A percentile compares a stretch with the other conserved stretches of the same genome.
phyloP scores from a whole-genome alignment of 2,797 vertebrate genomes.

The Coreius guichenoti region DNA sequence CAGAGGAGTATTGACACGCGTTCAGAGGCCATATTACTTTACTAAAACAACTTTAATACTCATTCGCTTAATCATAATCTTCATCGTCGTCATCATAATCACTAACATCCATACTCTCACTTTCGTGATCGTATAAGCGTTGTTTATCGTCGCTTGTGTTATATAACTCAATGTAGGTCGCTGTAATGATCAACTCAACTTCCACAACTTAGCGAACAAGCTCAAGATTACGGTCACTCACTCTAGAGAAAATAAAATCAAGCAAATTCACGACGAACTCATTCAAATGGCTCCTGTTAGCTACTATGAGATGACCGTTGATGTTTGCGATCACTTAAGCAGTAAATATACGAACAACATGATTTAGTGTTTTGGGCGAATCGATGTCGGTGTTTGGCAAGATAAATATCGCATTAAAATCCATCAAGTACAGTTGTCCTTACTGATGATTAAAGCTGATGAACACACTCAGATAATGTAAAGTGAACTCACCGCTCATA shows the following conservation, averaged over 20 bases:
- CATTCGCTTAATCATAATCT: background rate
- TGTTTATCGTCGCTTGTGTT: background rate
- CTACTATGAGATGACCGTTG: background rate
- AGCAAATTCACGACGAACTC: background rate
- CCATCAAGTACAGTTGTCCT: too few species aligned
- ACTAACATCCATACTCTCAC: background rate
- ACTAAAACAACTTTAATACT: background rate
- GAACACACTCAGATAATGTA: conserved; percentile 26
- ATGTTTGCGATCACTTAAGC: background rate
- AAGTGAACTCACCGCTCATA: conserved; percentile 85
- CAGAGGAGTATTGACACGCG: background rate
- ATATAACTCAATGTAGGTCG: conserved; percentile 11
- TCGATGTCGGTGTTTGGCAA: conserved; percentile 9
- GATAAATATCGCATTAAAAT: background rate
- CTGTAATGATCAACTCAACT: conserved; percentile 21
- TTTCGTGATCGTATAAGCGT: background rate
- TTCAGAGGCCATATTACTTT: background rate
- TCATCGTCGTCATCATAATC: background rate
- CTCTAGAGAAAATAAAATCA: background rate
- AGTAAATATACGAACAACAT: background rate
- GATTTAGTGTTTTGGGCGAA: background rate
- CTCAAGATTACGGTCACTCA: background rate
- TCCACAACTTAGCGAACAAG: conserved; percentile 1
- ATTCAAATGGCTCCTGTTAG: background rate
- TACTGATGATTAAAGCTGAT: too few species aligned